These are phyloP conservation scores for Xestia rhomboidea DNA, from an alignment of 2,888 invertebrate genomes.

Conservation along the genomic window DNA sequence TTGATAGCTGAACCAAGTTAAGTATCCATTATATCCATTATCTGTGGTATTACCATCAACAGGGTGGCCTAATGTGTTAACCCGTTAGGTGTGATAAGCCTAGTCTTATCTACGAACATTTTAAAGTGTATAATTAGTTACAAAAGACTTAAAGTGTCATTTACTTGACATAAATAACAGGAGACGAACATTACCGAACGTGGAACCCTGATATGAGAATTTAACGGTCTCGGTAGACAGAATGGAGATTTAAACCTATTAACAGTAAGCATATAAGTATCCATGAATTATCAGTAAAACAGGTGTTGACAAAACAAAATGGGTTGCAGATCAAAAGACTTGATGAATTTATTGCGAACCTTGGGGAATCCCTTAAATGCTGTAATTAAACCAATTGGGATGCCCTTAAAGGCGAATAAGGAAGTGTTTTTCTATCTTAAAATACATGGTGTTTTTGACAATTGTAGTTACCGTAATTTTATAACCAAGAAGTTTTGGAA, in stretches of 20 bases:
- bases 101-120: conserved; percentile 32
- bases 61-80: conserved; percentile 47
- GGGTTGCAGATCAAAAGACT: not conserved
- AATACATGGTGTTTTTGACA: not conserved
- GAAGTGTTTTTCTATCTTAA: not conserved
- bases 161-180: conserved; percentile 35
- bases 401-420: not conserved
- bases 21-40: conserved; percentile 13
- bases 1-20: not conserved
- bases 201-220: conserved; percentile 2
- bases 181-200: conserved; percentile 26
- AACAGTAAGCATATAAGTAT: not conserved
- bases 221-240: conserved; percentile 19
- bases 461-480: not conserved
- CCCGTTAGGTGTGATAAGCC: conserved; percentile 43
- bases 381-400: conserved; percentile 4
- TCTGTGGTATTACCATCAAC: conserved; percentile 16
- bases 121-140: conserved; percentile 50
- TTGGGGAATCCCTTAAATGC: not conserved
- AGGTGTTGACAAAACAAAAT: too few species aligned
- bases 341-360: not conserved
- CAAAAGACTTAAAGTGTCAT: conserved; percentile 33
- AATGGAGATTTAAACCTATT: conserved; percentile 6
- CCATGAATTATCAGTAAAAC: not conserved
- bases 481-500: not conserved